Conservation (phyloP, 2,113 vertebrate species). For the Sylvicapra grimmia region DNA sequence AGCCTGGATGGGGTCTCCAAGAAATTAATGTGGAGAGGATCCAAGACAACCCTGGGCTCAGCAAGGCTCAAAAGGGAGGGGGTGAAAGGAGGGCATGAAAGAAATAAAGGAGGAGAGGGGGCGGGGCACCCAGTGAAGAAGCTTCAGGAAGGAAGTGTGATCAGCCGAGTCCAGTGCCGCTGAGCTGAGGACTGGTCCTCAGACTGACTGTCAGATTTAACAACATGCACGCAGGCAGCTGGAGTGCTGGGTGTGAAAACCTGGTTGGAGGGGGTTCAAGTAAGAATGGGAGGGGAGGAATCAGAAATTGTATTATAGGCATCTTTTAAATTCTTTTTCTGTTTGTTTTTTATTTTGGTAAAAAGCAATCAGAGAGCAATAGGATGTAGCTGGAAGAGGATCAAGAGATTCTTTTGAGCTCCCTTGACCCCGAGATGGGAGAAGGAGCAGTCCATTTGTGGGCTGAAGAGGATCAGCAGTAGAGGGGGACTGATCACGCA, state of each 20-base stretch:
- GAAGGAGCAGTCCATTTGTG: background rate
- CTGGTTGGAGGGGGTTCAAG: background rate
- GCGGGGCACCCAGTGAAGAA: background rate
- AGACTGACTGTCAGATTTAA: background rate
- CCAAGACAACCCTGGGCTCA: background rate
- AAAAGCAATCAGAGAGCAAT: background rate
- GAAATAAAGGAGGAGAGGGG: background rate
- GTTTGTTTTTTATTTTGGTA: background rate
- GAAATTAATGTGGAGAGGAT: background rate
- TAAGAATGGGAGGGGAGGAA: background rate
- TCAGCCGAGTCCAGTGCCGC: background rate
- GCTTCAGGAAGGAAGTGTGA: background rate
- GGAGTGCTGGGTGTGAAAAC: background rate
- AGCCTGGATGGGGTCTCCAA: background rate
- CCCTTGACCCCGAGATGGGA: background rate
- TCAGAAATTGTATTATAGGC: background rate
- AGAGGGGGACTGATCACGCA: background rate
- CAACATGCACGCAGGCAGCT: accelerated
- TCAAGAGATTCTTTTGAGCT: background rate
- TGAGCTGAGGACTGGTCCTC: background rate
- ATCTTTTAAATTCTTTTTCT: background rate
- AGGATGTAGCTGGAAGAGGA: background rate
- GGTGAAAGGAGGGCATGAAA: background rate
- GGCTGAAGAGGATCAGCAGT: background rate
- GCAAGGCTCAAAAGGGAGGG: no score